Percentiles rank a stretch among this genome's conserved stretches.
These are phyloP conservation scores for Labeo catla DNA, from an alignment of 2,113 vertebrate species.

Conservation along the genomic window DNA sequence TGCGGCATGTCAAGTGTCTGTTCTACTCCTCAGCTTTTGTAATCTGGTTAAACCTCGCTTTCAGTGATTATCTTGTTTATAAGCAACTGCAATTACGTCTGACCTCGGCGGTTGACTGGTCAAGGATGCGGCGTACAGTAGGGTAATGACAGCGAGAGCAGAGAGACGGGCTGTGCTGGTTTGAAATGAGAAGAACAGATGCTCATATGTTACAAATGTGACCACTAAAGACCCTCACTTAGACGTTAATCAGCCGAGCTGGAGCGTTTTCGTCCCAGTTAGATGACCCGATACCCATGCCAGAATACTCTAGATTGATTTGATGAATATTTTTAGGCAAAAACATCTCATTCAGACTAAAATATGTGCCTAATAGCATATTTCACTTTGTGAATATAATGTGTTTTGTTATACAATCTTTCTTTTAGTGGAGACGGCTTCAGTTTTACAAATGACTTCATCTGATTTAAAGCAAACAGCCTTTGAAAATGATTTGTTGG, in stretches of 20 bases:
- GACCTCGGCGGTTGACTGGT: conserved; percentile 54
- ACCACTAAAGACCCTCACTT: conserved; percentile 46
- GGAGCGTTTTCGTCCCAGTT: conserved; percentile 39
- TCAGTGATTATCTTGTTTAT: conserved; percentile 59
- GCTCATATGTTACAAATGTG: conserved; percentile 34
- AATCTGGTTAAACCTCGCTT: conserved; percentile 28
- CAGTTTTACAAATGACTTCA: conserved; percentile 58
- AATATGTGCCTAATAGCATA: conserved; percentile 30
- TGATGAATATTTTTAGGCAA: conserved; percentile 45
- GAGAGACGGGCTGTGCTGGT: conserved; percentile 28
- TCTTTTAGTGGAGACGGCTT: conserved; percentile 57
- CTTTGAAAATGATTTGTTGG: conserved; percentile 58
- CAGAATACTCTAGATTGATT: conserved; percentile 49
- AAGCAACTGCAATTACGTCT: conserved; percentile 55
- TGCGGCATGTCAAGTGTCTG: not conserved
- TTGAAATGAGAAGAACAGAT: conserved; percentile 49
- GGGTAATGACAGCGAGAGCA: conserved; percentile 43
- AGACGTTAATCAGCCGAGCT: conserved; percentile 38
- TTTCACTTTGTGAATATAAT: conserved; percentile 21
- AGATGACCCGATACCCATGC: conserved; percentile 22
- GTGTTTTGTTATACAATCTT: conserved; percentile 54
- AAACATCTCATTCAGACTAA: conserved; percentile 42
- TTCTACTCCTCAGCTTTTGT: conserved; percentile 1
- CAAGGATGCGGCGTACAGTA: conserved; percentile 47
- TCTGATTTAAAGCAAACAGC: conserved; percentile 60